Evolutionary conservation across 1,140 invertebrate genomes (phyloP), one percentile per base, ranked within the genome.

Genomic region (Drosophila ambigua): DNA sequence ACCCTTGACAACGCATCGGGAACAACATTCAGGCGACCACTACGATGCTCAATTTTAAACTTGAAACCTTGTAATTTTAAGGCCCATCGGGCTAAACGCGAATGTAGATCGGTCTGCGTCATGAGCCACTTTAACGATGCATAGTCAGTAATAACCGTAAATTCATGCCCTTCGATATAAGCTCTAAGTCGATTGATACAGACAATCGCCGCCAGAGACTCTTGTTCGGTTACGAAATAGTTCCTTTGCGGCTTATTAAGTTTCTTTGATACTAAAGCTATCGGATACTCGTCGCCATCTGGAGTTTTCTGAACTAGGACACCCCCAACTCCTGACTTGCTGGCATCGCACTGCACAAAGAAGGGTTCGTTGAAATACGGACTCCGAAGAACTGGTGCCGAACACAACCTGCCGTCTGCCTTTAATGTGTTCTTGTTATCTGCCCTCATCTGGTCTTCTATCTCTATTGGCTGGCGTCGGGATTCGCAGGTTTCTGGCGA

Each of bases 11-110:
- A 13, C 0, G 39, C 24, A 4, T 62, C 60, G 5, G 60, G 50
- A 0, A 53, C 49, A 8, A 62, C 15, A 45, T 46, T 55, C 0
- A 63, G 28, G 2, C 13, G 2, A 0, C 51, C 60, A 15, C n/a
- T 57, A 9, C 53, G 13, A 4, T 44, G 23, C 7, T 55, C 26
- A 4, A 46, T 57, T 11, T 53, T 44, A 1, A 62, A 53, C 13
- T 35, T 20, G 5, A 59, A 59, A 6, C 44, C 16, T n/a, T 59
- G 28, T 6, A 59, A 2, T 15, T 49, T 59, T n/a, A 49, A 5
- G 4, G 28, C 23, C 44, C 41, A 59, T 8, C 44, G 8, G 4
- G 28, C 41, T 7, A 57, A 45, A 11, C 41, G 8, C 1, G 41
- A 57, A n/a, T 58, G 54, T 2, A 48, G 13, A 11, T 51, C 58